Conservation (phyloP, 2,113 vertebrate species). For the Podarcis raffonei region DNA sequence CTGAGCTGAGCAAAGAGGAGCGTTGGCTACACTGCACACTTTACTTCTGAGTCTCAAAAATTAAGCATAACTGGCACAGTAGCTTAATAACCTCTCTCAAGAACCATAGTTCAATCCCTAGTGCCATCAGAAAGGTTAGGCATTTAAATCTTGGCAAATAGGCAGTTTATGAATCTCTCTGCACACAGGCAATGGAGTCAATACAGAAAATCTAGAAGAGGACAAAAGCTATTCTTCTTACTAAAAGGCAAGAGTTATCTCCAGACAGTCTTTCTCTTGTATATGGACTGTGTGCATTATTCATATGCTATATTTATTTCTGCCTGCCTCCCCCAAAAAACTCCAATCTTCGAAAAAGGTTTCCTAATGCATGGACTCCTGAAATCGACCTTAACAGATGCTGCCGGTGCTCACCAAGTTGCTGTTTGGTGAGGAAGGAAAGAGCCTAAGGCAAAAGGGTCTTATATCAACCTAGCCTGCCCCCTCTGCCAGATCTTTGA, state of each 20-base stretch:
- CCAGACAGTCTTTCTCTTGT: not conserved
- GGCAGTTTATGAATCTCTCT: constrained; percentile 47
- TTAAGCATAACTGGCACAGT: constrained; percentile 31
- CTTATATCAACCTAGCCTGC: too few species aligned
- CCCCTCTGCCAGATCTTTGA: not conserved
- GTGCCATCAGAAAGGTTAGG: constrained; percentile 67
- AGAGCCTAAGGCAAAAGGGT: not conserved
- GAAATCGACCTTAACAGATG: not conserved
- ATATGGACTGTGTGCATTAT: not conserved
- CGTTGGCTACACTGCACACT: constrained; percentile 44
- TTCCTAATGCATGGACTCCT: fast-evolving
- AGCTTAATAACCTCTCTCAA: constrained; percentile 63
- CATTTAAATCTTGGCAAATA: constrained; percentile 65
- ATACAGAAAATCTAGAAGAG: not conserved
- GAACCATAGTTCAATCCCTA: constrained; percentile 55
- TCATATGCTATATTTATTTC: not conserved
- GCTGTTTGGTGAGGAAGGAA: too few species aligned
- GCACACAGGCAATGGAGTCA: constrained; percentile 34
- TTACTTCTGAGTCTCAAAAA: constrained; percentile 51
- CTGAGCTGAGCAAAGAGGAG: constrained; percentile 58
- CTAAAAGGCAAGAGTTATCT: not conserved
- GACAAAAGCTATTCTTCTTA: not conserved
- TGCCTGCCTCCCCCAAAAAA: not conserved
- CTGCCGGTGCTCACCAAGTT: too few species aligned
- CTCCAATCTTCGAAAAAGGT: not conserved